Evolutionary conservation across 2,113 vertebrate genomes (phyloP).

Genomic region (Gymnarchus niloticus): DNA sequence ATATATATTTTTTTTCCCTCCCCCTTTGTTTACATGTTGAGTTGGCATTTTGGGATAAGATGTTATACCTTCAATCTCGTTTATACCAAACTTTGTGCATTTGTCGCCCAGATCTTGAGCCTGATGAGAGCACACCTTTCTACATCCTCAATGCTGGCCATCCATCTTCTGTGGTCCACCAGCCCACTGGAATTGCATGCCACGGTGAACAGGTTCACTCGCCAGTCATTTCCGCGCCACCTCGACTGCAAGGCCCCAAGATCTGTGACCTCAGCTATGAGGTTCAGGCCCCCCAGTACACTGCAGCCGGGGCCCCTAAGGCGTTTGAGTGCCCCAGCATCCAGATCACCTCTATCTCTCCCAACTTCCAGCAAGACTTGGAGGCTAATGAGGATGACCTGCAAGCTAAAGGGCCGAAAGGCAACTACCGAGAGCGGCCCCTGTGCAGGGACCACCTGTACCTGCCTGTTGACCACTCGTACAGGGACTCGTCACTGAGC

Average conservation of each 20-base stretch:
- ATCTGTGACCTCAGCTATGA: slow-evolving; percentile 61
- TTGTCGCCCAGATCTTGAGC: slow-evolving; percentile 64
- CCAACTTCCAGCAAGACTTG: slow-evolving; percentile 46
- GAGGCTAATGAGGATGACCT: slow-evolving; percentile 24
- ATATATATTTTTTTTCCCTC: too few relatives aligned
- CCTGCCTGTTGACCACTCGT: slow-evolving; percentile 81
- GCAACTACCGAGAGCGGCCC: slow-evolving; percentile 33
- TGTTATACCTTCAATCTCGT: too few relatives aligned
- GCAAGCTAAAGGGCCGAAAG: slow-evolving; percentile 27
- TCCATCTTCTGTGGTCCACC: slow-evolving; percentile 65
- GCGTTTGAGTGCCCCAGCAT: slow-evolving; percentile 92
- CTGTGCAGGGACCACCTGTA: slow-evolving; percentile 79
- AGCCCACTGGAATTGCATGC: slow-evolving; percentile 65
- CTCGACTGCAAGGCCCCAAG: slow-evolving; percentile 63
- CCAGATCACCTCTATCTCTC: slow-evolving; percentile 86
- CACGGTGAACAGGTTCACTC: slow-evolving; percentile 66
- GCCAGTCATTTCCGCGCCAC: slow-evolving; percentile 57
- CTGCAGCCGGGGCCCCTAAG: slow-evolving; percentile 68
- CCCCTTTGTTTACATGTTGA: too few relatives aligned
- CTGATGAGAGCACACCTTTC: slow-evolving; percentile 71
- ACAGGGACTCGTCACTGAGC: slow-evolving; percentile 68
- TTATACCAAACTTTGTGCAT: neutral
- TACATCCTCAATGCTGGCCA: slow-evolving; percentile 74
- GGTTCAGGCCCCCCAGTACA: slow-evolving; percentile 64
- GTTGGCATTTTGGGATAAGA: too few relatives aligned